A percentile compares a stretch with the other conserved stretches of the same genome.
These are phyloP conservation scores for Promerops cafer DNA, from an alignment of 2,113 vertebrate species.

Conservation along the genomic window DNA sequence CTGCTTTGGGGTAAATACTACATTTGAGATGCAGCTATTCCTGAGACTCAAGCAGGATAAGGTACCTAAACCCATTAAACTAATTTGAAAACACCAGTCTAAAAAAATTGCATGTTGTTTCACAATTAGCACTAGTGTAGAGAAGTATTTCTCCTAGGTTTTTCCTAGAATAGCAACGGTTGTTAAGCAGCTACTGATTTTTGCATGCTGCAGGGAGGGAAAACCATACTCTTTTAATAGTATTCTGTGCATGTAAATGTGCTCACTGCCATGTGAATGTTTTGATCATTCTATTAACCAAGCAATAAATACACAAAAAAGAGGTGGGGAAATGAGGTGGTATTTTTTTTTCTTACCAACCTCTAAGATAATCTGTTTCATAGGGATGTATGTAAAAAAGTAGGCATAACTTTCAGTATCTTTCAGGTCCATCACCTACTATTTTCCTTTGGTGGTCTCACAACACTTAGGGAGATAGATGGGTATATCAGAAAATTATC, in stretches of 20 bases:
- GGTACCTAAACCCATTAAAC: neutral
- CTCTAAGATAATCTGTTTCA: neutral
- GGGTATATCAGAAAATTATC: slow-evolving; percentile 48
- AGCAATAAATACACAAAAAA: neutral
- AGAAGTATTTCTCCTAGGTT: neutral
- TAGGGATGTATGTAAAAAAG: neutral
- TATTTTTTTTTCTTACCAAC: neutral
- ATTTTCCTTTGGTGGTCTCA: neutral
- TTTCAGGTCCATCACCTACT: neutral
- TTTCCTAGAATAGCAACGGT: neutral
- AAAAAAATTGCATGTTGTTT: neutral
- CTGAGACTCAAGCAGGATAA: neutral
- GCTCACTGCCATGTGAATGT: neutral
- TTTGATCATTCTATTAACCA: neutral
- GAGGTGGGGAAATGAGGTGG: neutral
- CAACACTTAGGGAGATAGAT: slow-evolving; percentile 52
- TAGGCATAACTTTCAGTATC: neutral
- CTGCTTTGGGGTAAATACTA: neutral
- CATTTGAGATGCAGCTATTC: neutral
- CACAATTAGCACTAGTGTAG: neutral
- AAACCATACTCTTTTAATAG: neutral
- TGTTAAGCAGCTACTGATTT: neutral
- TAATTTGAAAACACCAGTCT: neutral
- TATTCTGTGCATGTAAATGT: neutral
- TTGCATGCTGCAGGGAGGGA: neutral